These are phyloP conservation scores for Hemistola chrysoprasaria DNA, from an alignment of 2,888 invertebrate genomes.

Conservation along the genomic window DNA sequence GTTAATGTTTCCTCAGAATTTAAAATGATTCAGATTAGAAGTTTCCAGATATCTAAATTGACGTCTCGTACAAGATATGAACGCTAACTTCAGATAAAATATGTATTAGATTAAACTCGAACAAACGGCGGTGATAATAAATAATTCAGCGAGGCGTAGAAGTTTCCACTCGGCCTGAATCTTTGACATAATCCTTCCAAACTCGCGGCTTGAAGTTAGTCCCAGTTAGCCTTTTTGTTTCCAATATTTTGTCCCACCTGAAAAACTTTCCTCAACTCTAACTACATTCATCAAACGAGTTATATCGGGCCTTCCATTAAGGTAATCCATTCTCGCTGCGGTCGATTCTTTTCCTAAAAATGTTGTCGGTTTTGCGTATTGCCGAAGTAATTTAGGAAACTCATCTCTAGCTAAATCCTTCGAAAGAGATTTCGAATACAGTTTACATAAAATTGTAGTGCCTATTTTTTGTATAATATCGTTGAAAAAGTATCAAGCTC, in stretches of 20 bases:
- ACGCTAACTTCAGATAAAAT: slow-evolving; percentile 12
- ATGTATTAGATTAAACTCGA: slow-evolving; percentile 18
- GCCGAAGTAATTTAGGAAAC: slow-evolving; percentile 7
- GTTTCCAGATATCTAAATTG: no score
- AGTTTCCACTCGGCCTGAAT: slow-evolving; percentile 22
- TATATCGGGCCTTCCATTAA: slow-evolving; percentile 18
- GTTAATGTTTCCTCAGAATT: no score
- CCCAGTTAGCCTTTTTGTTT: slow-evolving; percentile 28
- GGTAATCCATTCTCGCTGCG: slow-evolving; percentile 17
- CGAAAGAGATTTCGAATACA: slow-evolving; percentile 1
- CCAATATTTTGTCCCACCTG: slow-evolving; percentile 21
- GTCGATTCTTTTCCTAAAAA: slow-evolving; percentile 12
- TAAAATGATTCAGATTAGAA: no score
- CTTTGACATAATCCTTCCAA: slow-evolving; percentile 27
- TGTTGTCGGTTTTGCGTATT: slow-evolving; percentile 6
- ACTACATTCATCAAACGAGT: slow-evolving; percentile 24
- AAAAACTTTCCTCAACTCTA: slow-evolving; percentile 17
- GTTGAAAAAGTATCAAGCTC: no score
- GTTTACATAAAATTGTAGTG: slow-evolving; percentile 4
- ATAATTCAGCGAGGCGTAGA: slow-evolving; percentile 30
- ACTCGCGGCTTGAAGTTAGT: slow-evolving; percentile 23
- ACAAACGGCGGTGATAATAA: slow-evolving; percentile 24
- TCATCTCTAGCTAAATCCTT: slow-evolving; percentile 5
- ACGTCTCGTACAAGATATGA: no score
- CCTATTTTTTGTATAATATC: not conserved